Conservation (phyloP, 1,140 invertebrate species). For the Tetragnatha versicolor region DNA sequence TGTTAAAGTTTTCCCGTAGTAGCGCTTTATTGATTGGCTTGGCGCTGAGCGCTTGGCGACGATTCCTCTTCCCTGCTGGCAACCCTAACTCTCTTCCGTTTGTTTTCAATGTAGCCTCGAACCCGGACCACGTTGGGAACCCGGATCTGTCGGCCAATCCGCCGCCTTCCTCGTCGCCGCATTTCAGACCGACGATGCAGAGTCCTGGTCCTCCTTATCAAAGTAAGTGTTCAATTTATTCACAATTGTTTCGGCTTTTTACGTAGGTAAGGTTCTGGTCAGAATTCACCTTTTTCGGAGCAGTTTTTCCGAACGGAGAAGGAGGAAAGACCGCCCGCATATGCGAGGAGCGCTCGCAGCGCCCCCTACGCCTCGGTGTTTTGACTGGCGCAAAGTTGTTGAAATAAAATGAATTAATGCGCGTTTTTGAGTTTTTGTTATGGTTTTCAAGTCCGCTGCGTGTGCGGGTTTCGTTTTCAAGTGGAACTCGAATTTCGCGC, state of each 20-base stretch:
- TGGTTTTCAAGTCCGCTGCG: slow-evolving; percentile 15
- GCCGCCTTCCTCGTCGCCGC: slow-evolving; percentile 50
- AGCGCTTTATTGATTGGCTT: slow-evolving; percentile 26
- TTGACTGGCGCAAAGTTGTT: slow-evolving; percentile 51
- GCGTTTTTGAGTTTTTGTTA: slow-evolving; percentile 44
- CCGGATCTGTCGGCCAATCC: slow-evolving; percentile 50
- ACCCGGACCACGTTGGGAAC: slow-evolving; percentile 52
- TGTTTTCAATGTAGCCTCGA: slow-evolving; percentile 53
- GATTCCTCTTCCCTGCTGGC: not conserved
- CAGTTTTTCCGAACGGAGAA: not conserved
- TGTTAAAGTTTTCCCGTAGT: not conserved
- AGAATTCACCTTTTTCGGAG: not conserved
- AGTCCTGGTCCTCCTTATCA: slow-evolving; percentile 52
- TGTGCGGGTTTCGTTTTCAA: slow-evolving; percentile 25
- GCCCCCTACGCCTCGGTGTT: slow-evolving; percentile 42
- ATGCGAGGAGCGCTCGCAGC: slow-evolving; percentile 39
- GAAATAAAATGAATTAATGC: slow-evolving; percentile 50
- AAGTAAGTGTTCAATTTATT: slow-evolving; percentile 41
- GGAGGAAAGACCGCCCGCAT: slow-evolving; percentile 27
- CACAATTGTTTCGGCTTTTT: not conserved
- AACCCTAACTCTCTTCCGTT: slow-evolving; percentile 40
- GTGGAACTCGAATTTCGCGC: not conserved
- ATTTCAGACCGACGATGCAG: slow-evolving; percentile 55
- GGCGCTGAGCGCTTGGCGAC: slow-evolving; percentile 34
- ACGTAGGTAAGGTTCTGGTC: not conserved